Evolutionary conservation across 1,140 invertebrate genomes (phyloP).

Genomic region (Megalonaias nervosa): DNA sequence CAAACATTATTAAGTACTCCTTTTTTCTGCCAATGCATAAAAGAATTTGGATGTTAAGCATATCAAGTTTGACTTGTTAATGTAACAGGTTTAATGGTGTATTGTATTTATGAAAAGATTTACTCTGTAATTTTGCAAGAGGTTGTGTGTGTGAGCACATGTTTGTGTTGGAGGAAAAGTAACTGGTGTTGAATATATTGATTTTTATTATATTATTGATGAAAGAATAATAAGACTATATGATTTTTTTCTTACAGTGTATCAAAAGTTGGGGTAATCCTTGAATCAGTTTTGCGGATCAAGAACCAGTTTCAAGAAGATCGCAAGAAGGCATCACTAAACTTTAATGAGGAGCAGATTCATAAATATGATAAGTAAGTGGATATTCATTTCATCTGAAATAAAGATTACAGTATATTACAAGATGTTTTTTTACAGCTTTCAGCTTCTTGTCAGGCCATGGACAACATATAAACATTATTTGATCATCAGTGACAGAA

Average conservation of each 20-base stretch:
- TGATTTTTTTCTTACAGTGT: constrained; percentile 18
- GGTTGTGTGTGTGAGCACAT: background rate
- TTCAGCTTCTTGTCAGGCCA: background rate
- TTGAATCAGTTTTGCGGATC: constrained; percentile 23
- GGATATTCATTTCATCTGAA: background rate
- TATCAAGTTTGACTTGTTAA: too few relatives aligned
- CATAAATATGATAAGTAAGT: constrained; percentile 40
- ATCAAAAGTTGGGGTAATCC: constrained; percentile 23
- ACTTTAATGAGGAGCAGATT: constrained; percentile 39
- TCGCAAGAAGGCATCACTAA: constrained; percentile 9
- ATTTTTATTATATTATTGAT: too few relatives aligned
- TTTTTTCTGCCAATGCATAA: too few relatives aligned
- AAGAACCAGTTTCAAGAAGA: constrained; percentile 24
- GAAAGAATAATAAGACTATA: background rate
- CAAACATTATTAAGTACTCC: too few relatives aligned
- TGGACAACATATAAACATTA: too few relatives aligned
- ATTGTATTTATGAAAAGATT: background rate
- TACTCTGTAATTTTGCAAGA: background rate
- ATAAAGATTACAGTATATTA: background rate
- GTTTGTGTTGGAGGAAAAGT: background rate
- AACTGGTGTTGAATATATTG: too few relatives aligned
- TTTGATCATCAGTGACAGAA: background rate
- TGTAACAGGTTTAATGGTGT: too few relatives aligned
- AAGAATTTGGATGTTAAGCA: too few relatives aligned
- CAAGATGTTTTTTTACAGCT: background rate